A percentile compares a stretch with the other conserved stretches of the same genome.
These are phyloP conservation scores for Uropsilus gracilis DNA, from an alignment of 2,113 vertebrate species.

Conservation along the genomic window DNA sequence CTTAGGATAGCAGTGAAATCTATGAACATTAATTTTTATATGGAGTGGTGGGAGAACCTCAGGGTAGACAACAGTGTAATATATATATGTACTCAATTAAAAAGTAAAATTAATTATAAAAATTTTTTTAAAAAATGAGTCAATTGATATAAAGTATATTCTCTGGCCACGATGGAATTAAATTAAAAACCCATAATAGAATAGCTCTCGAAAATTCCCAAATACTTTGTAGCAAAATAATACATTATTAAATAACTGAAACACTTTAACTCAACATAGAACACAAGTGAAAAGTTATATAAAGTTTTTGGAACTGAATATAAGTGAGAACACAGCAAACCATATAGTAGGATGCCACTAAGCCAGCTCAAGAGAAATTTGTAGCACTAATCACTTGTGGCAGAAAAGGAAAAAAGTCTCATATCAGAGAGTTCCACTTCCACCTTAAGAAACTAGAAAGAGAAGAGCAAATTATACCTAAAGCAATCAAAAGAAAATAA, in stretches of 20 bases:
- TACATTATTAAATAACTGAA: neutral
- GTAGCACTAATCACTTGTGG: neutral
- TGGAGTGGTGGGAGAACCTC: too few species aligned
- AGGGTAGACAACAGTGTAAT: too few species aligned
- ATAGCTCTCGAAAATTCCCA: neutral
- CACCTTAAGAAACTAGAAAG: neutral
- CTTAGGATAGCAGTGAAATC: too few species aligned
- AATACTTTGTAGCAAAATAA: neutral
- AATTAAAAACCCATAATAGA: conserved; percentile 2
- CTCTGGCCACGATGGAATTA: neutral
- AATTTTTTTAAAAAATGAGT: too few species aligned
- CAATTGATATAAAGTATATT: neutral
- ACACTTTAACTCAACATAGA: neutral
- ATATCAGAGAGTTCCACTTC: neutral
- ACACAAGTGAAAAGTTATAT: neutral
- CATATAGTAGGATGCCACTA: neutral
- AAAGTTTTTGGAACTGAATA: neutral
- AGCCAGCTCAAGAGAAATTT: neutral
- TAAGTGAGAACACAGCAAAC: neutral
- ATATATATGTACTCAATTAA: too few species aligned
- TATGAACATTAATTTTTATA: too few species aligned
- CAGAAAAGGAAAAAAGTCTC: neutral
- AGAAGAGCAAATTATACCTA: neutral
- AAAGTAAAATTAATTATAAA: too few species aligned
- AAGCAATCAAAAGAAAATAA: neutral